These are phyloP conservation scores for Psix sp. DNA, from an alignment of 1,140 invertebrate species.

Conservation along the genomic window DNA sequence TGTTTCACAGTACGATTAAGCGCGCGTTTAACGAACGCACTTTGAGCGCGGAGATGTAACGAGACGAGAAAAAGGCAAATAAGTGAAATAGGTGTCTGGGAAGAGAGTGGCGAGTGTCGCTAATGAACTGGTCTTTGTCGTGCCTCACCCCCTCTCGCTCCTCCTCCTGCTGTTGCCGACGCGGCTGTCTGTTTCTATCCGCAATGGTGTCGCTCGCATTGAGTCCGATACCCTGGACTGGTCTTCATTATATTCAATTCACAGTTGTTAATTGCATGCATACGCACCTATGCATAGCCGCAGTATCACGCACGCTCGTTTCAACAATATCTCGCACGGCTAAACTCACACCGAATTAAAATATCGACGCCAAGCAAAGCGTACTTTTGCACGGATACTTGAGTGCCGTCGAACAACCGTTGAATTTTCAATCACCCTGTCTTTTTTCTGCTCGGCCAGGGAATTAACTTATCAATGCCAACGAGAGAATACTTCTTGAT, in stretches of 20 bases:
- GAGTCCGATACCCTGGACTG: conserved; percentile 49
- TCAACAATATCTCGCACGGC: conserved; percentile 57
- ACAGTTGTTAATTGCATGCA: conserved; percentile 67
- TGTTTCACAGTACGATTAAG: conserved; percentile 46
- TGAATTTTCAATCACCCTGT: conserved; percentile 36
- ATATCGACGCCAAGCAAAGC: conserved; percentile 26
- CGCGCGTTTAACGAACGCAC: conserved; percentile 32
- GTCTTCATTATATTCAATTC: conserved; percentile 71
- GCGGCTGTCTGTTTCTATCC: conserved; percentile 26
- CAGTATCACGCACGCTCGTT: conserved; percentile 46
- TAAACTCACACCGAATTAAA: conserved; percentile 54
- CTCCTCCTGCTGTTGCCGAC: too few species aligned
- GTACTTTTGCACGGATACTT: conserved; percentile 16
- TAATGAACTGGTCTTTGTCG: conserved; percentile 71
- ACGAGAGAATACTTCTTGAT: conserved; percentile 41
- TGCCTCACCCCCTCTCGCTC: conserved; percentile 49
- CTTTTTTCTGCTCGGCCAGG: conserved; percentile 18
- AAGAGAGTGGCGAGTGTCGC: conserved; percentile 67
- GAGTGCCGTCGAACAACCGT: conserved; percentile 19
- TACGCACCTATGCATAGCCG: conserved; percentile 66
- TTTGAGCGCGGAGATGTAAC: conserved; percentile 20
- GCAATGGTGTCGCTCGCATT: conserved; percentile 40
- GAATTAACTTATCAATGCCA: conserved; percentile 45
- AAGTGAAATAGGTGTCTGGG: conserved; percentile 71
- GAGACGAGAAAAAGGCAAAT: conserved; percentile 65